Percentiles rank a stretch among this genome's conserved stretches.
Evolutionary conservation across 2,113 vertebrate genomes (phyloP).

Genomic region (Carlito syrichta): DNA sequence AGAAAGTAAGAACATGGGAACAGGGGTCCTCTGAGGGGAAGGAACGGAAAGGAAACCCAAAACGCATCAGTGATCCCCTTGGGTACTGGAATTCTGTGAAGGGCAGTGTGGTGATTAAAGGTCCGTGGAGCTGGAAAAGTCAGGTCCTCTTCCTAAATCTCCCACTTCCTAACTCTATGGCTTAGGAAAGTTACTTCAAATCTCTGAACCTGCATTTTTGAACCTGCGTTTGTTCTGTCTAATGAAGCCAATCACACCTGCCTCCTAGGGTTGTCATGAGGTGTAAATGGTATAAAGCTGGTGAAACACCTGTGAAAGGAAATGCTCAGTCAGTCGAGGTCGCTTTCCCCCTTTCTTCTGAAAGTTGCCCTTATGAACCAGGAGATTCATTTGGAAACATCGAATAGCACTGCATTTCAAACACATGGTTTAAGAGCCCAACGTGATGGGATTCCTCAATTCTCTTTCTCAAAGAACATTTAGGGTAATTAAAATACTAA

Average conservation of each 20-base stretch:
- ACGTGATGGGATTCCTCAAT: background rate
- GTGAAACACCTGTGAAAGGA: background rate
- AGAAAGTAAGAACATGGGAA: background rate
- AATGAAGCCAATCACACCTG: background rate
- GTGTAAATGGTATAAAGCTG: background rate
- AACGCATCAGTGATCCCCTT: too few relatives aligned
- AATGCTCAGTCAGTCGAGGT: background rate
- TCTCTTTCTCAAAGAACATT: constrained; percentile 32
- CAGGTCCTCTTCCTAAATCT: background rate
- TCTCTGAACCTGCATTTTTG: background rate
- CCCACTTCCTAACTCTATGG: background rate
- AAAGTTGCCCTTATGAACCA: background rate
- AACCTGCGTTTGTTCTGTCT: too few relatives aligned
- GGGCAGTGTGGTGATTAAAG: background rate
- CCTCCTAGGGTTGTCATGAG: background rate
- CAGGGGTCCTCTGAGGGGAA: background rate
- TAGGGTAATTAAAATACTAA: background rate
- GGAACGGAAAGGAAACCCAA: background rate
- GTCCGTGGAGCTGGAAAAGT: background rate
- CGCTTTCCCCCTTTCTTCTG: background rate
- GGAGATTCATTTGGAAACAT: background rate
- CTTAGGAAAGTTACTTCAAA: background rate
- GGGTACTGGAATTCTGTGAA: background rate
- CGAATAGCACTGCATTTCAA: background rate
- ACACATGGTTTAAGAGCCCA: background rate